phyloP scores from a whole-genome alignment of 1,140 invertebrate species.

The Gonioctena quinquepunctata region DNA sequence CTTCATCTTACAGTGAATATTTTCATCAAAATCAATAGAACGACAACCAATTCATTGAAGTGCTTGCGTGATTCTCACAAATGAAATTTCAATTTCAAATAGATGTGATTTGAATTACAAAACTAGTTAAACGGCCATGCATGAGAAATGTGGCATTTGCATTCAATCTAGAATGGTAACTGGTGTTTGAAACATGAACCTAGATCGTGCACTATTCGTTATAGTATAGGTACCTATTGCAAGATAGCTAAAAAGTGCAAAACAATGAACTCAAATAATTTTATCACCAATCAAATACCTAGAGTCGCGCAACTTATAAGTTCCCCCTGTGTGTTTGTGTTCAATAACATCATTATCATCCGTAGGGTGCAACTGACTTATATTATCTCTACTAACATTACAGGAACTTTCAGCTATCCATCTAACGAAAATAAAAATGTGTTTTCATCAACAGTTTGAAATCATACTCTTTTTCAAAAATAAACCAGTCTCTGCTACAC shows the following conservation, averaged over 20 bases:
- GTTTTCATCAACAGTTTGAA: too few species aligned
- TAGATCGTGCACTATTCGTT: conserved; percentile 1
- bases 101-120: background rate
- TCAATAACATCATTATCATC: conserved; percentile 55
- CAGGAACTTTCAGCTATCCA: conserved; percentile 52
- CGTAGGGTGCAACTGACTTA: conserved; percentile 47
- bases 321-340: conserved; percentile 51
- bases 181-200: background rate
- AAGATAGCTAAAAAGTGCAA: background rate
- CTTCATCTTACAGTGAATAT: too few species aligned
- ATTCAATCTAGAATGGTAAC: conserved; percentile 5
- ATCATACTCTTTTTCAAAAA: too few species aligned
- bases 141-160: background rate
- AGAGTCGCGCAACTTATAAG: conserved; percentile 56
- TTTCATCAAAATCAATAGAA: too few species aligned
- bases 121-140: background rate
- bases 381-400: conserved; percentile 50
- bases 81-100: background rate
- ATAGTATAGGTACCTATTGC: background rate
- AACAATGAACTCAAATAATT: background rate
- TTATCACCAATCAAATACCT: conserved; percentile 40
- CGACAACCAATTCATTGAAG: background rate
- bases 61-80: background rate
- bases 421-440: conserved; percentile 37
- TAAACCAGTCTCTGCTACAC: too few species aligned